A percentile compares a stretch with the other conserved stretches of the same genome.
Conservation (phyloP, 2,888 invertebrate genomes). For the Chironomus riparius region DNA sequence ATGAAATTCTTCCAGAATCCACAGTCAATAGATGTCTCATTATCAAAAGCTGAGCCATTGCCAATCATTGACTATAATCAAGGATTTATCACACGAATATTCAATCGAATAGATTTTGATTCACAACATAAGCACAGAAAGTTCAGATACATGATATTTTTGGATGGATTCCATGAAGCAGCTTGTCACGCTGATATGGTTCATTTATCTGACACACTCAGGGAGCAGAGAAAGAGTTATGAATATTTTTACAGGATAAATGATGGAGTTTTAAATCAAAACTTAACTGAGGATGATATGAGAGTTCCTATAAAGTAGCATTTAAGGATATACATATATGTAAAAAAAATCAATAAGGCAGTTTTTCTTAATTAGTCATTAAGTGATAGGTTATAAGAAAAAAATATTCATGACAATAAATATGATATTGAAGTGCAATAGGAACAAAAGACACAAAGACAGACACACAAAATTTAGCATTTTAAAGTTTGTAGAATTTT, state of each 20-base stretch:
- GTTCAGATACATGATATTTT: not conserved
- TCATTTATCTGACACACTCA: constrained; percentile 16
- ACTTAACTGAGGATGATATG: constrained; percentile 16
- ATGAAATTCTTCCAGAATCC: constrained; percentile 40
- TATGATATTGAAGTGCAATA: not conserved
- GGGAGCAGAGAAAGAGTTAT: not conserved
- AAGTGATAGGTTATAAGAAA: too few species aligned
- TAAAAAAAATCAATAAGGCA: too few species aligned
- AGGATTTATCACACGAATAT: not conserved
- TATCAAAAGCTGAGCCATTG: not conserved
- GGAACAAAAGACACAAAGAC: not conserved
- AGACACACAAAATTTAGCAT: constrained; percentile 31
- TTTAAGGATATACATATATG: too few species aligned
- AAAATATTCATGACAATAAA: not conserved
- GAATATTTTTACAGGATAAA: constrained; percentile 17
- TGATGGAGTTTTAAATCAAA: not conserved
- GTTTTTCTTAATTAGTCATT: too few species aligned
- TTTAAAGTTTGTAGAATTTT: constrained; percentile 47
- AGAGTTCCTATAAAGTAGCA: not conserved
- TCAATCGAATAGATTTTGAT: not conserved
- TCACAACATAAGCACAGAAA: not conserved
- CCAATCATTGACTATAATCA: not conserved
- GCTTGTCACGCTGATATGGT: constrained; percentile 15
- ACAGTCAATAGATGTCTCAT: not conserved
- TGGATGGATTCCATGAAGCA: constrained; percentile 27